These are phyloP conservation scores for Liparis tanakae DNA, from an alignment of 2,797 vertebrate genomes.

Conservation along the genomic window DNA sequence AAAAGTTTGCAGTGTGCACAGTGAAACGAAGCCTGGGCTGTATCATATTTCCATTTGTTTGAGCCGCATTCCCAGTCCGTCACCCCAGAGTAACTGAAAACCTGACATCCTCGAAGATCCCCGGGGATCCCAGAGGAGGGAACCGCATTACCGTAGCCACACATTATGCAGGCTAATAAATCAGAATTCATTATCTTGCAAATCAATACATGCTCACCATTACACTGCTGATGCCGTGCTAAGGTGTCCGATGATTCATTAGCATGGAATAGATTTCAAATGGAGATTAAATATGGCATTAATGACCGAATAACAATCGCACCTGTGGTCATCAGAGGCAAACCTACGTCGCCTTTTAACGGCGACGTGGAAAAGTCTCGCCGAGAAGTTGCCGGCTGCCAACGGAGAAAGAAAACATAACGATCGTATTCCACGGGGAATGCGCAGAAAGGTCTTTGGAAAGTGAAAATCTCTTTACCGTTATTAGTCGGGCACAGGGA, in stretches of 20 bases:
- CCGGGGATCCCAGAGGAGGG: slow-evolving; percentile 1
- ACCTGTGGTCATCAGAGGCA: slow-evolving; percentile 14
- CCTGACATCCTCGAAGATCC: slow-evolving; percentile 27
- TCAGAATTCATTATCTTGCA: slow-evolving; percentile 53
- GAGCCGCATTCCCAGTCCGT: slow-evolving; percentile 22
- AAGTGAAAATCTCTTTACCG: slow-evolving; percentile 61
- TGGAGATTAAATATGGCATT: slow-evolving; percentile 68
- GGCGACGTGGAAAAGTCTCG: slow-evolving; percentile 23
- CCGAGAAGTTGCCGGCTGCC: slow-evolving; percentile 16
- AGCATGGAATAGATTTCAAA: slow-evolving; percentile 63
- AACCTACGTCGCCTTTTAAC: slow-evolving; percentile 2
- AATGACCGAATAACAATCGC: slow-evolving; percentile 52
- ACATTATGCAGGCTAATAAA: slow-evolving; percentile 46
- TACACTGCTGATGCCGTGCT: slow-evolving; percentile 35
- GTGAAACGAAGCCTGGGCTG: slow-evolving; percentile 33
- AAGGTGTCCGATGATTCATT: slow-evolving; percentile 60
- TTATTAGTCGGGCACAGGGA: slow-evolving; percentile 57
- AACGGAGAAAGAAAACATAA: slow-evolving; percentile 15
- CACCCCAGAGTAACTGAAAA: slow-evolving; percentile 29
- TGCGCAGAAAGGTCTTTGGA: slow-evolving; percentile 29
- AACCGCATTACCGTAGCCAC: slow-evolving; percentile 35
- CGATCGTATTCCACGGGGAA: slow-evolving; percentile 28
- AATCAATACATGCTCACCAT: slow-evolving; percentile 57
- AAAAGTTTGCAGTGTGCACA: slow-evolving; percentile 31
- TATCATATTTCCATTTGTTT: slow-evolving; percentile 60